Conservation (phyloP, 2,797 vertebrate species). For the Basileuterus tristriatus region DNA sequence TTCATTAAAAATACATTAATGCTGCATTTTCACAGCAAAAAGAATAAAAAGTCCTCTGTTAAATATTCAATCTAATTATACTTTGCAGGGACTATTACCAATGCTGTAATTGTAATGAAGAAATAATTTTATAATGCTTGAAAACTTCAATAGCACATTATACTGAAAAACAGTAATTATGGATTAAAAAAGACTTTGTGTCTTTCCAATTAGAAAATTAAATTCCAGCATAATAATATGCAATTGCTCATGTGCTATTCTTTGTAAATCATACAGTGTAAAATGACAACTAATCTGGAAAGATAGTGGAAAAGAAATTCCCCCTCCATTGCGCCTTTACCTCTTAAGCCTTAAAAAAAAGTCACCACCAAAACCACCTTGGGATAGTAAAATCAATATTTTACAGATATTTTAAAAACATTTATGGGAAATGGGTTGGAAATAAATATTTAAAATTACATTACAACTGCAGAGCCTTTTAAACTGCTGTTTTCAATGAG, state of each 20-base stretch:
- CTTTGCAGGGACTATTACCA: background rate
- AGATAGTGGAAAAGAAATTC: background rate
- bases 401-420: background rate
- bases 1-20: background rate
- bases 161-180: background rate
- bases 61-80: background rate
- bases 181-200: background rate
- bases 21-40: background rate
- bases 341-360: background rate
- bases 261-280: background rate
- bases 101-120: background rate
- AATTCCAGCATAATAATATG: background rate
- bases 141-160: background rate
- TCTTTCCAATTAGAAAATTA: background rate
- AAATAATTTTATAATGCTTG: background rate
- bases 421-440: background rate
- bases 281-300: background rate
- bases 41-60: background rate
- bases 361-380: fast-evolving
- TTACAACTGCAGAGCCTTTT: background rate
- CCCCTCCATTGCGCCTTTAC: background rate
- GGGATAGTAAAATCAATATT: background rate
- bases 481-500: background rate
- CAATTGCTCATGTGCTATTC: background rate
- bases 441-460: background rate